Conservation (phyloP, 2,888 invertebrate species). For the Phalera bucephala region DNA sequence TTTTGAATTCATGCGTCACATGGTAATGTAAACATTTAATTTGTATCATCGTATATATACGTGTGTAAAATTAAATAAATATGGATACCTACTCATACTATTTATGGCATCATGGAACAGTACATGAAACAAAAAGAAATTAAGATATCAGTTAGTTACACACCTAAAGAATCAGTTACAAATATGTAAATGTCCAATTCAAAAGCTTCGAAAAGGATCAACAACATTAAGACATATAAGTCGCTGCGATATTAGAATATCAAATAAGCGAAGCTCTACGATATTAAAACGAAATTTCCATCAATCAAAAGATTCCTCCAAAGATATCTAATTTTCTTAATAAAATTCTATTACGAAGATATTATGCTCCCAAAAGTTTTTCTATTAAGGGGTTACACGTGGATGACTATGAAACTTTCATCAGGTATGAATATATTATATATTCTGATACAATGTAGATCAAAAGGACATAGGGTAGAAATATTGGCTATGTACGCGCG, state of each 20-base stretch:
- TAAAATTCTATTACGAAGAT: slow-evolving; percentile 36
- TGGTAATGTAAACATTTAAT: slow-evolving; percentile 5
- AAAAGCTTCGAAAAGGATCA: background rate
- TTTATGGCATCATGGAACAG: slow-evolving; percentile 66
- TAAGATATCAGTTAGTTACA: slow-evolving; percentile 37
- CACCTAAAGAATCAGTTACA: slow-evolving; percentile 22
- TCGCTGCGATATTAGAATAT: slow-evolving; percentile 21
- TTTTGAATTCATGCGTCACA: slow-evolving; percentile 12
- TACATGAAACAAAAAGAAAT: slow-evolving; percentile 78
- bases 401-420: slow-evolving; percentile 49
- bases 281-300: slow-evolving; percentile 18
- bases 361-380: slow-evolving; percentile 47
- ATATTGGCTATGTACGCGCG: slow-evolving; percentile 24
- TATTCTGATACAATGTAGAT: slow-evolving; percentile 39
- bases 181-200: background rate
- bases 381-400: slow-evolving; percentile 48
- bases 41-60: slow-evolving; percentile 14
- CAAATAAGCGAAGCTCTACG: slow-evolving; percentile 29
- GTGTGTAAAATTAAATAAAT: slow-evolving; percentile 27
- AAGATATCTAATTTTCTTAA: slow-evolving; percentile 34
- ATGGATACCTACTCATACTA: slow-evolving; percentile 75
- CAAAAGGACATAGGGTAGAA: slow-evolving; percentile 59
- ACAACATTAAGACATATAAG: slow-evolving; percentile 6
- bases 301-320: slow-evolving; percentile 32
- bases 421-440: too few species aligned